phyloP scores from a whole-genome alignment of 1,140 invertebrate genomes.

The Trissolcus basalis region DNA sequence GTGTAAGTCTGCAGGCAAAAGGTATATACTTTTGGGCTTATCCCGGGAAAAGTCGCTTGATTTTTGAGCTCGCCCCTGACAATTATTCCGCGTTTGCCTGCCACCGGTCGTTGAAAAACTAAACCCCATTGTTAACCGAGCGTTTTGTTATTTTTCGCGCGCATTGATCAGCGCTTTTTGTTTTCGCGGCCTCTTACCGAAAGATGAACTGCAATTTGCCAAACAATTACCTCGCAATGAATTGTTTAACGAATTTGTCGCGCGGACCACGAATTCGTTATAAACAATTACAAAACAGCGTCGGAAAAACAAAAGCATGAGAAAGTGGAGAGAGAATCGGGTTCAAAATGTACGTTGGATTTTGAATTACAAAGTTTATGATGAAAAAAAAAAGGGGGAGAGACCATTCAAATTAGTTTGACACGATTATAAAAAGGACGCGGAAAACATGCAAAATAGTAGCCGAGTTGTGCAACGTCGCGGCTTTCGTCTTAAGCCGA shows the following conservation, averaged over 20 bases:
- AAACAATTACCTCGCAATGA: conserved; percentile 21
- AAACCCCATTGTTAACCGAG: no score
- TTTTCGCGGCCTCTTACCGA: conserved; percentile 4
- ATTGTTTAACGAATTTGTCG: conserved; percentile 23
- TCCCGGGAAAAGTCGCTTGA: background rate
- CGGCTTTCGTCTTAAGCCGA: conserved; percentile 35
- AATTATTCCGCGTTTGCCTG: no score
- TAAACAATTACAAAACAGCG: no score
- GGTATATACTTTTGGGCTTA: conserved; percentile 7
- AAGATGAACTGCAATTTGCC: conserved; percentile 17
- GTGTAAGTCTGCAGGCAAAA: conserved; percentile 4
- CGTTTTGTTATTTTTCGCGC: conserved; percentile 1
- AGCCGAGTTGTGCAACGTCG: conserved; percentile 10
- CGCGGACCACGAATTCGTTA: conserved; percentile 5
- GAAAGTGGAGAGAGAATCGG: no score
- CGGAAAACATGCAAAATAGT: conserved; percentile 14
- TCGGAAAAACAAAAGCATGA: no score
- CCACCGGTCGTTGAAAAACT: no score
- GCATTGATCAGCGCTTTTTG: conserved; percentile 4
- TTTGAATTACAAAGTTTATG: background rate
- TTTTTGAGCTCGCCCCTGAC: no score
- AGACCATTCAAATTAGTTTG: conserved; percentile 3
- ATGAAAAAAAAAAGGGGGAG: background rate
- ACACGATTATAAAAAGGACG: conserved; percentile 3
- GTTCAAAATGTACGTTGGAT: background rate